Percentiles rank a stretch among this genome's conserved stretches.
Conservation (phyloP, 2,797 vertebrate species). For the Australoheros facetus region DNA sequence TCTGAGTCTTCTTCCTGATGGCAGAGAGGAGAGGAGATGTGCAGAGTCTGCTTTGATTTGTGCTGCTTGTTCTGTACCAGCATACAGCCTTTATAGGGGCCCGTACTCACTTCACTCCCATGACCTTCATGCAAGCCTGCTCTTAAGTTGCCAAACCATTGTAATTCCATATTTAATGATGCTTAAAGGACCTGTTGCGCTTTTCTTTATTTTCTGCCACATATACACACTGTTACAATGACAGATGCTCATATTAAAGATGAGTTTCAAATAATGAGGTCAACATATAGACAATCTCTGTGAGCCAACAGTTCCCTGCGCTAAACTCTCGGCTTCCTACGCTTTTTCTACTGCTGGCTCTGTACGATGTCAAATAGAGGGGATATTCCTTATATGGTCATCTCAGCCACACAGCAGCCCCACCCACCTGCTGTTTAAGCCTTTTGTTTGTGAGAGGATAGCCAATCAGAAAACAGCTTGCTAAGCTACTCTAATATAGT, state of each 20-base stretch:
- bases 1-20: not conserved
- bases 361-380: not conserved
- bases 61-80: not conserved
- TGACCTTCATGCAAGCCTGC: not conserved
- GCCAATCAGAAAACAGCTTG: not conserved
- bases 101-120: not conserved
- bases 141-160: not conserved
- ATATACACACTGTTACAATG: too few species aligned
- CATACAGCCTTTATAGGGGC: not conserved
- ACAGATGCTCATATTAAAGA: too few species aligned
- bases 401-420: not conserved
- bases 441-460: fast-evolving
- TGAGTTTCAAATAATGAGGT: not conserved
- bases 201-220: too few species aligned
- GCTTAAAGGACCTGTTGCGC: not conserved
- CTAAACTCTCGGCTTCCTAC: not conserved
- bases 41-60: not conserved
- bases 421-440: not conserved
- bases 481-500: not conserved
- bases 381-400: not conserved
- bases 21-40: not conserved
- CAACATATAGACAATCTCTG: not conserved
- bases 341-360: not conserved
- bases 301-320: not conserved
- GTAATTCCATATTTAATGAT: not conserved